Evolutionary conservation across 2,113 vertebrate genomes (phyloP).

Genomic region (Cacatua alba): DNA sequence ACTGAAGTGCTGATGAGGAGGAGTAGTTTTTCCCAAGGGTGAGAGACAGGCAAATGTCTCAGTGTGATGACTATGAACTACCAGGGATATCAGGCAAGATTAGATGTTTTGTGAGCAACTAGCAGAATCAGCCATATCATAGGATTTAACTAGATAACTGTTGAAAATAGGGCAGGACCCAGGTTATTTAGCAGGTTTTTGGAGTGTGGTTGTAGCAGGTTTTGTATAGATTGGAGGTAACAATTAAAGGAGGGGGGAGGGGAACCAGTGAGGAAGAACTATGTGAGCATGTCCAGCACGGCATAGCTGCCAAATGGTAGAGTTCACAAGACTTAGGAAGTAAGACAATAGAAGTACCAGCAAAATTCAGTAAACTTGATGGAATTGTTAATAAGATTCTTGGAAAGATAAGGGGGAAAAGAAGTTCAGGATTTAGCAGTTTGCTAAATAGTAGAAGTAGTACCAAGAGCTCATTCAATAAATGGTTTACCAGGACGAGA

Average conservation of each 20-base stretch:
- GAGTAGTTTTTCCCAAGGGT: neutral
- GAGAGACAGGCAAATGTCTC: neutral
- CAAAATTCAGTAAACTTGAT: neutral
- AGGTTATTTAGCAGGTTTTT: neutral
- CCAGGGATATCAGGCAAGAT: neutral
- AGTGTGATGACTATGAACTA: neutral
- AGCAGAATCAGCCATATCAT: neutral
- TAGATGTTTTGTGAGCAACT: neutral
- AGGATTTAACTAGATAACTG: neutral
- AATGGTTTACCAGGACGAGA: neutral
- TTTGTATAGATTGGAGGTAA: neutral
- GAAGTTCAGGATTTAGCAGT: neutral
- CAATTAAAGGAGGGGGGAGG: neutral
- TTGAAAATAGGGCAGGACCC: neutral
- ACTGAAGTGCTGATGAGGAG: neutral
- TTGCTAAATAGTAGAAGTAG: neutral
- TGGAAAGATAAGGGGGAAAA: neutral
- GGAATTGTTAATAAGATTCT: neutral
- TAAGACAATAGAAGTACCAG: neutral
- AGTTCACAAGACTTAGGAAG: neutral
- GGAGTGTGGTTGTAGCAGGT: neutral
- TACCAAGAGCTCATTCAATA: neutral
- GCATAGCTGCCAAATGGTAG: neutral
- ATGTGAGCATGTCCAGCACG: neutral
- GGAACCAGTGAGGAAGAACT: neutral